phyloP scores from a whole-genome alignment of 1,140 invertebrate genomes.

The Lepidurus apus region DNA sequence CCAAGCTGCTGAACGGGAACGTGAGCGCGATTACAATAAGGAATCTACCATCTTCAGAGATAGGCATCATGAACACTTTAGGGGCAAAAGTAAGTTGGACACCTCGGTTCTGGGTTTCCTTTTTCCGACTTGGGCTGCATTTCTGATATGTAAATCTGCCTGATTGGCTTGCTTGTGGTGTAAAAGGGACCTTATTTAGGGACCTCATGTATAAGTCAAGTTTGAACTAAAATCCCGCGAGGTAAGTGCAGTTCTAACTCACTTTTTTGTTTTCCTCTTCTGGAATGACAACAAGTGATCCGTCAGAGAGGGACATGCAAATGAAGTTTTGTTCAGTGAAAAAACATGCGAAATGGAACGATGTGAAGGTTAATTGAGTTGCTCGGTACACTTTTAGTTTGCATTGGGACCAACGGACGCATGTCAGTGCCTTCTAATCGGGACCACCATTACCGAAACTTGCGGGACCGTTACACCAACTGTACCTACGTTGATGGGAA shows the following conservation, averaged over 20 bases:
- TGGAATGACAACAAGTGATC: too few relatives aligned
- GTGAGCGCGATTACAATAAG: slow-evolving; percentile 18
- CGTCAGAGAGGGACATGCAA: too few relatives aligned
- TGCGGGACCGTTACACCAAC: slow-evolving; percentile 87
- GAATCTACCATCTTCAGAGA: not conserved
- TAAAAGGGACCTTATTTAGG: not conserved
- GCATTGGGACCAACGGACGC: slow-evolving; percentile 86
- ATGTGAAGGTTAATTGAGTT: not conserved
- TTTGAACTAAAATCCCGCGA: too few relatives aligned
- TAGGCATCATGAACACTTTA: slow-evolving; percentile 19
- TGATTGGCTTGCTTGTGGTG: slow-evolving; percentile 8
- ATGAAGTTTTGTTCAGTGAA: too few relatives aligned
- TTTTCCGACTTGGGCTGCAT: not conserved
- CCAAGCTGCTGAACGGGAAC: not conserved
- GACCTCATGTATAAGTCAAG: too few relatives aligned
- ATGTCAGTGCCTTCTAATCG: slow-evolving; percentile 86
- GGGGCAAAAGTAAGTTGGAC: not conserved
- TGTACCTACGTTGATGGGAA: slow-evolving; percentile 98
- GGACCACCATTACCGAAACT: slow-evolving; percentile 85
- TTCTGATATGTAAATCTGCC: not conserved
- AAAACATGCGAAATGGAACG: not conserved
- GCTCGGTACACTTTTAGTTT: slow-evolving; percentile 57
- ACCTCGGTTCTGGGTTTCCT: not conserved
- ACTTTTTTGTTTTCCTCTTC: too few relatives aligned
- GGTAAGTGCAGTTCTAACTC: too few relatives aligned